A percentile compares a stretch with the other conserved stretches of the same genome.
Evolutionary conservation across 2,797 vertebrate genomes (phyloP).

Genomic region (Chaenodraco wilsoni): DNA sequence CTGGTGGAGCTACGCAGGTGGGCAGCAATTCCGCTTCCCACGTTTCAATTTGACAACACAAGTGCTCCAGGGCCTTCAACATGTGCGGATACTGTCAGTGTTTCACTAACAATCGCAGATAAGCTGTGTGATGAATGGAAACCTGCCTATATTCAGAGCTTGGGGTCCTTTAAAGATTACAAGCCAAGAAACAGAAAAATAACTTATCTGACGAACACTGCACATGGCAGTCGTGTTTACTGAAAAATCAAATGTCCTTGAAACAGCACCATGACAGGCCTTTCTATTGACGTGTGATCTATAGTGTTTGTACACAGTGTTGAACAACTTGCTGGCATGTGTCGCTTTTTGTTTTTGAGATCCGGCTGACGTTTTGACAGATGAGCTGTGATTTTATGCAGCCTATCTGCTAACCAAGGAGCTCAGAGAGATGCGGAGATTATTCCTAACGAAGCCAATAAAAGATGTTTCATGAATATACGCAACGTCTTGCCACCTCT

Average conservation of each 20-base stretch:
- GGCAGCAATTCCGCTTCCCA: slow-evolving; percentile 56
- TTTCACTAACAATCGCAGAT: slow-evolving; percentile 59
- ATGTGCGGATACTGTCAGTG: slow-evolving; percentile 64
- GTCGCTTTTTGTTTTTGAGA: slow-evolving; percentile 71
- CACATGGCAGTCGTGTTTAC: slow-evolving; percentile 75
- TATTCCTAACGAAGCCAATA: slow-evolving; percentile 80
- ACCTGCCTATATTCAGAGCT: slow-evolving; percentile 54
- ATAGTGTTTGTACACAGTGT: slow-evolving; percentile 76
- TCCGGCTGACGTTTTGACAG: slow-evolving; percentile 79
- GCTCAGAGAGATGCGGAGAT: slow-evolving; percentile 70
- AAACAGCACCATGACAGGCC: slow-evolving; percentile 68
- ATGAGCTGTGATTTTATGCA: slow-evolving; percentile 55
- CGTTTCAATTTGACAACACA: slow-evolving; percentile 73
- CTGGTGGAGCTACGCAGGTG: slow-evolving; percentile 60
- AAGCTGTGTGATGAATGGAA: slow-evolving; percentile 64
- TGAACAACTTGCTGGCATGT: slow-evolving; percentile 71
- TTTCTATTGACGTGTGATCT: slow-evolving; percentile 67
- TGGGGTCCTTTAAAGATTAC: slow-evolving; percentile 61
- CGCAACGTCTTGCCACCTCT: slow-evolving; percentile 59
- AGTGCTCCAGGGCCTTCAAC: slow-evolving; percentile 64
- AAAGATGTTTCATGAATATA: slow-evolving; percentile 77
- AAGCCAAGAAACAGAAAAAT: slow-evolving; percentile 36
- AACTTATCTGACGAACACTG: slow-evolving; percentile 49
- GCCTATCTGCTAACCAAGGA: slow-evolving; percentile 64
- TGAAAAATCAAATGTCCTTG: slow-evolving; percentile 70